Percentiles rank a stretch among this genome's conserved stretches.
Evolutionary conservation across 2,888 invertebrate genomes (phyloP).

Genomic region (Flexamia atlantica): DNA sequence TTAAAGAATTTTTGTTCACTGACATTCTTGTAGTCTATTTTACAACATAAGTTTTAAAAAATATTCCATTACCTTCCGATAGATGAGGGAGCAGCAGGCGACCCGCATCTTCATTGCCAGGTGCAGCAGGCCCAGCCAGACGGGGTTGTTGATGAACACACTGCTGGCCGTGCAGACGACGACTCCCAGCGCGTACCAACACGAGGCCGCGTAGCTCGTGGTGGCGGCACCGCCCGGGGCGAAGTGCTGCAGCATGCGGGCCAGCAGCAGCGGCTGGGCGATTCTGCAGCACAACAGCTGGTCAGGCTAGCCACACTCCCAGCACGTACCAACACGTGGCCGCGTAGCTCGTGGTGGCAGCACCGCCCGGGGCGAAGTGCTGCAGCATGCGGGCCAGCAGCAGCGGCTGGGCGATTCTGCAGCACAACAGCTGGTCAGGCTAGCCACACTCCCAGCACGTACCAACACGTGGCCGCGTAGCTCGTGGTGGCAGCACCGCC

Average conservation of each 20-base stretch:
- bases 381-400: conserved; percentile 74
- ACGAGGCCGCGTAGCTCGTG: conserved; percentile 79
- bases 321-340: conserved; percentile 88
- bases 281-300: conserved; percentile 69
- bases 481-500: conserved; percentile 68
- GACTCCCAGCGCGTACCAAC: conserved; percentile 86
- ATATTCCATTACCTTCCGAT: conserved; percentile 82
- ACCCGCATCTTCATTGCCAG: conserved; percentile 91
- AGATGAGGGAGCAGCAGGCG: conserved; percentile 89
- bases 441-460: conserved; percentile 81
- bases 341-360: conserved; percentile 71
- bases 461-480: conserved; percentile 83
- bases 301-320: conserved; percentile 79
- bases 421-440: not conserved
- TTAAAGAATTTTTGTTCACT: no score
- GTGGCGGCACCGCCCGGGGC: conserved; percentile 67
- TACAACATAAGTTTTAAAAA: no score
- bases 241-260: conserved; percentile 74
- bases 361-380: conserved; percentile 72
- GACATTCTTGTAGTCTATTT: no score
- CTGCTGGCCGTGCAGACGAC: conserved; percentile 86
- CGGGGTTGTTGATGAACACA: conserved; percentile 90
- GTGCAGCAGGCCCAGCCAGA: conserved; percentile 89
- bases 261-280: conserved; percentile 74
- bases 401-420: conserved; percentile 73